These are phyloP conservation scores for Plutella xylostella DNA, from an alignment of 2,888 invertebrate genomes.

Conservation along the genomic window DNA sequence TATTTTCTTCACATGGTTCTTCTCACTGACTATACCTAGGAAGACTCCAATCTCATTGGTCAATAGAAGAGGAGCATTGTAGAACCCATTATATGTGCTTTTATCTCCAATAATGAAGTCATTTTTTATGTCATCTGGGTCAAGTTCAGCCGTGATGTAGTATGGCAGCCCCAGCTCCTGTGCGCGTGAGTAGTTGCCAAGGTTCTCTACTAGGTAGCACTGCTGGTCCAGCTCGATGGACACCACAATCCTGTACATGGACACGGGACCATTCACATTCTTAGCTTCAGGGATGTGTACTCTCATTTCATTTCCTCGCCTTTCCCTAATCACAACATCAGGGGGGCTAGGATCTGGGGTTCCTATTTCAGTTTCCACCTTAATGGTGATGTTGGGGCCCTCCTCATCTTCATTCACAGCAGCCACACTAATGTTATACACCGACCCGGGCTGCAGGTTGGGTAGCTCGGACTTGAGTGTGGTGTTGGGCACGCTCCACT, in stretches of 20 bases:
- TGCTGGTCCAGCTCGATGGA: conserved; percentile 74
- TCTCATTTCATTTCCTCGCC: conserved; percentile 72
- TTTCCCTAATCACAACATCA: conserved; percentile 73
- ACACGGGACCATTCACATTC: conserved; percentile 84
- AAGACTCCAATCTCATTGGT: conserved; percentile 75
- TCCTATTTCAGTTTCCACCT: conserved; percentile 79
- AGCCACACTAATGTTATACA: conserved; percentile 79
- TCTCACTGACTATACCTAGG: conserved; percentile 77
- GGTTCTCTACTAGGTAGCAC: conserved; percentile 70
- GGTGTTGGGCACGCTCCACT: conserved; percentile 71
- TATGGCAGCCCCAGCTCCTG: conserved; percentile 76
- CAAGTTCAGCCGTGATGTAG: conserved; percentile 86
- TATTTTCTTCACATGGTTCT: conserved; percentile 73
- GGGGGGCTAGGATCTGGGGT: conserved; percentile 77
- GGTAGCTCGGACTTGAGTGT: conserved; percentile 69
- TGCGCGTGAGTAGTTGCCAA: conserved; percentile 76
- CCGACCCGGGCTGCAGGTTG: conserved; percentile 79
- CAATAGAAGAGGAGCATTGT: conserved; percentile 78
- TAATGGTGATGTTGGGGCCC: conserved; percentile 68
- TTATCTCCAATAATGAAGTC: conserved; percentile 84
- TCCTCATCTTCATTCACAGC: conserved; percentile 72
- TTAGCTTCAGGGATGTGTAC: conserved; percentile 75
- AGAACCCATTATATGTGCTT: conserved; percentile 77
- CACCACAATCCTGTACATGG: conserved; percentile 79
- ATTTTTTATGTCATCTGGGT: conserved; percentile 72